A percentile compares a stretch with the other conserved stretches of the same genome.
Conservation (phyloP, 2,113 vertebrate genomes). For the Arizona elegans region DNA sequence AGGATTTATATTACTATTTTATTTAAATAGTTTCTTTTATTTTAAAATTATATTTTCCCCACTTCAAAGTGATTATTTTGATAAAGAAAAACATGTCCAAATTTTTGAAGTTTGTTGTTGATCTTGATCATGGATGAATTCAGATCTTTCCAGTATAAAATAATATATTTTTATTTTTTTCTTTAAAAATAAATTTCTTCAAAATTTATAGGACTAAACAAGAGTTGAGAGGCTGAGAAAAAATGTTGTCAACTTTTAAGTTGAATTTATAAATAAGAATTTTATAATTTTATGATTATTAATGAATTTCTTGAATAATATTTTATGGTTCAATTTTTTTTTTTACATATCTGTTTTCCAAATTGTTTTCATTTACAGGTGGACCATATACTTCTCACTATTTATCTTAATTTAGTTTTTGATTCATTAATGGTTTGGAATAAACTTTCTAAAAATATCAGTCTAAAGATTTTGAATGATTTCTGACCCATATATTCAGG, state of each 20-base stretch:
- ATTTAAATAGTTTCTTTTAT: neutral
- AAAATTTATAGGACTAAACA: neutral
- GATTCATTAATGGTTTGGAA: neutral
- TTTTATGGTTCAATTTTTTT: no score
- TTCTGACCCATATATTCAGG: neutral
- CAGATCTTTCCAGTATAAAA: neutral
- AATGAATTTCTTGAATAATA: no score
- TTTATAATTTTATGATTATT: no score
- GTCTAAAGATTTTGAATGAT: neutral
- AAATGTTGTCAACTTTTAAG: neutral
- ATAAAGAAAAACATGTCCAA: neutral
- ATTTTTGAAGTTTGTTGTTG: neutral
- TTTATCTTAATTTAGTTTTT: neutral
- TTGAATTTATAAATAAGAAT: neutral
- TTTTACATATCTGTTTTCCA: no score
- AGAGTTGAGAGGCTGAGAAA: neutral
- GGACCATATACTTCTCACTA: no score
- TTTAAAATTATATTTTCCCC: neutral
- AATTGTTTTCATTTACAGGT: no score
- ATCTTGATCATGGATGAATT: neutral
- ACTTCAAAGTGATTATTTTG: neutral
- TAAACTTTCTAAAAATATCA: neutral
- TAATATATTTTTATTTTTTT: neutral
- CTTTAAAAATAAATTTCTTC: neutral
- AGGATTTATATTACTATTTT: neutral